Base-by-base conservation (phyloP, 1,140 invertebrate species). In the Drosophila burlai region DNA sequence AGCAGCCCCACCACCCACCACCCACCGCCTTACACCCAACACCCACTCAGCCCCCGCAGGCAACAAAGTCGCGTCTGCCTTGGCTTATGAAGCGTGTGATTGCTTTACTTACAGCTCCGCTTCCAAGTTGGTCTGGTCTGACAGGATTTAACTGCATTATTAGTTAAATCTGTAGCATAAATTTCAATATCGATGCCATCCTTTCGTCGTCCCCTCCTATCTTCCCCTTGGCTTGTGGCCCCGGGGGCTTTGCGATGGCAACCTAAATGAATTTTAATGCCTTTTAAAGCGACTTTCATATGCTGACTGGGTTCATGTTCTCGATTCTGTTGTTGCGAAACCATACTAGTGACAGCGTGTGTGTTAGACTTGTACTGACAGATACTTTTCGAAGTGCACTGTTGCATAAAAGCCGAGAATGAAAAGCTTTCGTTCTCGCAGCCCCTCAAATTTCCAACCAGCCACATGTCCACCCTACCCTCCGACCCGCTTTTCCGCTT, bases 221-320 rank as follows among this genome's bases (percentile, higher is more conserved):
- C 26, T 16, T 46, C 46, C 34, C 58, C 40, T 40, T 2, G 54
- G 54, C 18, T 55, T 55, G 52, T 55, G 52, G 52, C 52, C 71
- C 46, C 55, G 61, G 73, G 76, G 76, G 65, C 62, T 45, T 68
- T 62, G 58, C 34, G 67, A 43, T 36, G 77, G 65, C 77, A 84
- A 79, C 84, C 74, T 90, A 89, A 89, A 89, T 89, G 85, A 89
- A 89, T 87, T 89, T 87, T 87, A 89, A 89, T 87, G 84, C 84
- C 68, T 46, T 86, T 79, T 81, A 78, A 83, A 83, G 72, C 69
- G 81, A 78, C 66, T 87, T 87, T 83, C 83, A 87, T 80, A 80
- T 87, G 80, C 60, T 82, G 61, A 42, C 61, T 78, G 47, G 80
- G 52, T 79, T 72, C 66, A 57, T 52, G 38, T 57, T 46, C 38